phyloP scores from a whole-genome alignment of 2,888 invertebrate genomes.

The Ophion slaviceki region DNA sequence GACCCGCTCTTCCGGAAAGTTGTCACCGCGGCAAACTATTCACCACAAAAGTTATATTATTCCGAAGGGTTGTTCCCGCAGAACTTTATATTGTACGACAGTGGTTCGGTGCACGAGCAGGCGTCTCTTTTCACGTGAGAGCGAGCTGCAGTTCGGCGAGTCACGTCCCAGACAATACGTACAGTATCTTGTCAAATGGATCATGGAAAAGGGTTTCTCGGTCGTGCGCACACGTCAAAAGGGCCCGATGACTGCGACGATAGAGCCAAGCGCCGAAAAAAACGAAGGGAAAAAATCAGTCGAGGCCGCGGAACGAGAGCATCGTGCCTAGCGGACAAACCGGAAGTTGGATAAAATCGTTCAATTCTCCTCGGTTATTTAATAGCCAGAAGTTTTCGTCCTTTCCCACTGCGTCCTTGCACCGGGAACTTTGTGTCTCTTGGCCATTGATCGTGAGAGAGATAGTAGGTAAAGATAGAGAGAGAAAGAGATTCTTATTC shows the following conservation, averaged over 20 bases:
- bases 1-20: slow-evolving; percentile 19
- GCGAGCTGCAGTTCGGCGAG: background rate
- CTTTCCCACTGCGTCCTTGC: background rate
- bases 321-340: slow-evolving; percentile 23
- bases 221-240: too few species aligned
- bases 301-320: slow-evolving; percentile 16
- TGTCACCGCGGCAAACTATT: slow-evolving; percentile 19
- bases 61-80: slow-evolving; percentile 24
- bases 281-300: background rate
- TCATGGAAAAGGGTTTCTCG: too few species aligned
- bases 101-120: slow-evolving; percentile 3
- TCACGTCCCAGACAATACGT: background rate
- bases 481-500: slow-evolving; percentile 1
- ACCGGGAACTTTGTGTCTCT: slow-evolving; percentile 9
- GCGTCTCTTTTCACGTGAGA: too few species aligned
- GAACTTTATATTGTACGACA: slow-evolving; percentile 4
- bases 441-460: background rate
- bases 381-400: slow-evolving; percentile 19
- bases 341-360: slow-evolving; percentile 59
- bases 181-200: slow-evolving; percentile 1
- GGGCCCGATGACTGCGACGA: too few species aligned
- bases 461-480: background rate
- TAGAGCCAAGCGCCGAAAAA: background rate
- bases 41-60: slow-evolving; percentile 17
- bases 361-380: slow-evolving; percentile 54